Conservation (phyloP, 2,113 vertebrate genomes). For the Mastomys coucha region DNA sequence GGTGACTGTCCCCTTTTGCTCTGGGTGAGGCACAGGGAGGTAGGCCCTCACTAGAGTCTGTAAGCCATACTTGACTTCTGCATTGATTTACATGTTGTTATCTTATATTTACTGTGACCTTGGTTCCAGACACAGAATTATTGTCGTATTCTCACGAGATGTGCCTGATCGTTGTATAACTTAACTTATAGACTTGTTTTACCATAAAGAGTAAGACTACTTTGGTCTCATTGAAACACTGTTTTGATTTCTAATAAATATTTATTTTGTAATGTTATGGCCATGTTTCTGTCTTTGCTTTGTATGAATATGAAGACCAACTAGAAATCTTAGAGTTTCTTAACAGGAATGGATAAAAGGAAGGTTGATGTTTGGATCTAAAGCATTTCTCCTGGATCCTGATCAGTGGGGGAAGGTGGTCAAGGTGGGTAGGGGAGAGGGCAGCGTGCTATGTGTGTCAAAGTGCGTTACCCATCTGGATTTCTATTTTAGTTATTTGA, state of each 20-base stretch:
- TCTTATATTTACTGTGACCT: conserved; percentile 60
- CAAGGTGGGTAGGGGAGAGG: background rate
- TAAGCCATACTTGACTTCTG: conserved; percentile 67
- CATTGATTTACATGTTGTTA: conserved; percentile 29
- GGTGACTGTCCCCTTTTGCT: conserved; percentile 20
- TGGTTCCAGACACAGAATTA: conserved; percentile 57
- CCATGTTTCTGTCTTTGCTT: conserved; percentile 25
- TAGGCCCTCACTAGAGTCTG: background rate
- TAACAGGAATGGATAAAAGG: background rate
- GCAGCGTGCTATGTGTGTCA: background rate
- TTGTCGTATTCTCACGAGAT: background rate
- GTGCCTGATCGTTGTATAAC: conserved; percentile 45
- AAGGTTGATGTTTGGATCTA: background rate
- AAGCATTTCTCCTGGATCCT: background rate
- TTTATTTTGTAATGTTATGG: conserved; percentile 76
- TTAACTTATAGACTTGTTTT: conserved; percentile 55
- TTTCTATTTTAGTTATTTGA: background rate
- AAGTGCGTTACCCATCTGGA: background rate
- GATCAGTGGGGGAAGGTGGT: background rate
- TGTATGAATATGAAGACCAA: background rate
- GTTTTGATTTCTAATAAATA: conserved; percentile 79
- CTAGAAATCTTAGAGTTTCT: background rate
- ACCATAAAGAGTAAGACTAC: conserved; percentile 38
- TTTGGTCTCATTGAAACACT: conserved; percentile 23
- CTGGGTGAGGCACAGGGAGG: background rate